phyloP scores from a whole-genome alignment of 2,888 invertebrate species.

The Matsumyia berberina region DNA sequence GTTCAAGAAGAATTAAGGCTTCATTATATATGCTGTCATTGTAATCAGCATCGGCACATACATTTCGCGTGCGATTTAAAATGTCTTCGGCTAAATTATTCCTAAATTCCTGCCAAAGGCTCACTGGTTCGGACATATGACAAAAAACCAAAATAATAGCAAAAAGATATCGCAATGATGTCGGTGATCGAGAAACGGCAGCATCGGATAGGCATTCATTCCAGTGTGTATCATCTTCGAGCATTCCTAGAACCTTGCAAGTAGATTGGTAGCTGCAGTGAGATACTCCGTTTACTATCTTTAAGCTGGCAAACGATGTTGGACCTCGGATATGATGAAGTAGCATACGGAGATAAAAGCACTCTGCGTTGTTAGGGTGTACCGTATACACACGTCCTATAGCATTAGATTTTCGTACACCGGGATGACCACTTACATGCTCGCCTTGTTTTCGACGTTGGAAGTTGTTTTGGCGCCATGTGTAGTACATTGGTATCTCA shows the following conservation, averaged over 20 bases:
- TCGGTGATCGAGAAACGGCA: not conserved
- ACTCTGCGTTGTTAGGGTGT: slow-evolving; percentile 79
- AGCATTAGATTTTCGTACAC: slow-evolving; percentile 78
- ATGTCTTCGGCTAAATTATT: not conserved
- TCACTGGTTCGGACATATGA: not conserved
- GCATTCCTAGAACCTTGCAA: not conserved
- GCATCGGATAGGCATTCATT: not conserved
- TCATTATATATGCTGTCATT: no score
- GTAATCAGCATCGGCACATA: no score
- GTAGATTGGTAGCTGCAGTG: not conserved
- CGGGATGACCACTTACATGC: slow-evolving; percentile 70
- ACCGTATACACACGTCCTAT: slow-evolving; percentile 80
- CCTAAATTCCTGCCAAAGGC: not conserved
- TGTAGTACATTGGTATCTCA: slow-evolving; percentile 79
- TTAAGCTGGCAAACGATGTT: slow-evolving; percentile 1
- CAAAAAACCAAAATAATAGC: not conserved
- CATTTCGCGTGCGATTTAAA: no score
- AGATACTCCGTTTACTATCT: slow-evolving; percentile 1
- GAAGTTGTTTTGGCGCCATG: slow-evolving; percentile 79
- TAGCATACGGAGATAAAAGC: slow-evolving; percentile 71
- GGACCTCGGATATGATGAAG: slow-evolving; percentile 69
- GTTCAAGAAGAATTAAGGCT: no score
- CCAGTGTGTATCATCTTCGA: slow-evolving; percentile 21
- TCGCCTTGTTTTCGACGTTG: slow-evolving; percentile 65
- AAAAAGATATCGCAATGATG: not conserved